Evolutionary conservation across 2,797 vertebrate species (phyloP), one percentile per base, ranked within the genome.

Genomic region (Lindbergichthys nudifrons): DNA sequence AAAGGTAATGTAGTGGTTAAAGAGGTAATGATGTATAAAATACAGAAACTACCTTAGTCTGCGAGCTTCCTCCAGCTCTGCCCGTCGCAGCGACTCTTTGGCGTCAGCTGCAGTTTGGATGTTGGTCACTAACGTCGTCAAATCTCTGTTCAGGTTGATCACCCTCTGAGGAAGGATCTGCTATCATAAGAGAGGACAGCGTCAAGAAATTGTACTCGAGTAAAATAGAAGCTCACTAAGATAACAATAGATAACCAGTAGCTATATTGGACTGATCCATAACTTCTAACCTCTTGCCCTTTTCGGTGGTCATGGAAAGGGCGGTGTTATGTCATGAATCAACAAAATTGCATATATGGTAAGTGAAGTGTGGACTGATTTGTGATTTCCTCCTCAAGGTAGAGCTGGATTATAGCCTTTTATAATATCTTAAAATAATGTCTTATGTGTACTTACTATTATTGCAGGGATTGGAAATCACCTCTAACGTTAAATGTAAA

Each of bases 81-180:
- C 86, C 71, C 95, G 93, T 79, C 93, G 88, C 64, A 88, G 85
- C 0, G 80, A 88, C 63, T 97, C 95, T 81, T 92, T 93, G 11
- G 88, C 82, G 36, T 97, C 95, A 2, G 89, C 89, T n/a, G 93
- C 95, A 61, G 95, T 89, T 85, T 94, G 94, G 74, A 97, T 92
- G 75, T 96, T 94, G 42, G 94, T 96, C 80, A 97, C 92, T 69
- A 95, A 57, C 58, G 93, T 89, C 0, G 75, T 91, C 59, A 95
- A 94, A 36, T 95, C 92, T 5, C 82, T 90, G 70, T 94, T 87
- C 65, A 97, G 84, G 51, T 93, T 92, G 50, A 83, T 65, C 59
- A 97, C 73, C 66, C 81, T 93, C 95, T 96, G 88, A 30, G 42
- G 15, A 57, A 16, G 1, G 26, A 54, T 12, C 16, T 59, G 9